phyloP scores from a whole-genome alignment of 2,113 vertebrate genomes.

The Spermophilus dauricus region DNA sequence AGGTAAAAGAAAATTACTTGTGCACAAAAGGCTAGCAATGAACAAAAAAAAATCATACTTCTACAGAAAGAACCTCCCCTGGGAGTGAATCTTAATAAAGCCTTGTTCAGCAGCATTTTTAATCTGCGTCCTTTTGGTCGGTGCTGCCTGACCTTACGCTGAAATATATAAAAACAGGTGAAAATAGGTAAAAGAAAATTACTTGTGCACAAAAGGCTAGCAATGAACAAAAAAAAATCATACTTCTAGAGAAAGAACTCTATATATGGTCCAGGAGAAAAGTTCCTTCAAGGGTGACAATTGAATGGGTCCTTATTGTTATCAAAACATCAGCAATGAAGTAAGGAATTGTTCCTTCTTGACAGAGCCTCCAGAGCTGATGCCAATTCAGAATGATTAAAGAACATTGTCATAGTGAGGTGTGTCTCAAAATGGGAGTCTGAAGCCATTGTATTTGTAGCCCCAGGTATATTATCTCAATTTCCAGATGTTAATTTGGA shows the following conservation, averaged over 20 bases:
- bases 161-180: neutral
- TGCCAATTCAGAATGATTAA: neutral
- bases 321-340: neutral
- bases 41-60: neutral
- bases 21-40: too few species aligned
- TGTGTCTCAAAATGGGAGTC: too few species aligned
- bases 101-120: too few species aligned
- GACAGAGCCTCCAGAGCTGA: neutral
- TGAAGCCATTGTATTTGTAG: neutral
- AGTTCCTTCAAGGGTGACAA: too few species aligned
- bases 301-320: neutral
- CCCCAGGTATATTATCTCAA: neutral
- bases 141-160: too few species aligned
- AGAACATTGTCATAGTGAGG: neutral
- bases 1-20: neutral
- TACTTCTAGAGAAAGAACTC: neutral
- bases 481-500: neutral
- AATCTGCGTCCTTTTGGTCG: too few species aligned
- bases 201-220: neutral
- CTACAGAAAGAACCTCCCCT: neutral
- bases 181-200: neutral
- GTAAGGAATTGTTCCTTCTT: neutral
- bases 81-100: too few species aligned
- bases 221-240: neutral
- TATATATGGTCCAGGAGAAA: neutral